Evolutionary conservation across 1,140 invertebrate genomes (phyloP), one percentile per base, ranked within the genome.

Genomic region (Leucophenga varia): DNA sequence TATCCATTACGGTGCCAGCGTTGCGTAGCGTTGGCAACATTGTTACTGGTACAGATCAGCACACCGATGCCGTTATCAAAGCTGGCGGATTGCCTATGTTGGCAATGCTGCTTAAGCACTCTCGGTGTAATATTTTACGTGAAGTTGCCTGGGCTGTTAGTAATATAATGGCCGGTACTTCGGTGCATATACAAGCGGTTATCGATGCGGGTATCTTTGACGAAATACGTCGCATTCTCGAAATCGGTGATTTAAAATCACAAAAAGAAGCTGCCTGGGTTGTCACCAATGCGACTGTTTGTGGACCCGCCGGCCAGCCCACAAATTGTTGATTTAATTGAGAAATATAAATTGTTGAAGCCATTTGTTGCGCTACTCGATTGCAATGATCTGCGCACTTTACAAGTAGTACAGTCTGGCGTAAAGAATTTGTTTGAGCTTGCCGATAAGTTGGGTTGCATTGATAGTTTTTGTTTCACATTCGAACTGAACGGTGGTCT

Each of bases 201-300:
- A 94, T 97, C 49, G 92, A 97, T 78, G 88, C 93, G 39, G 93
- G 93, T 59, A 93, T 97, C 57, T 94, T 97, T 68, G 91, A 92
- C 5, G 81, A 87, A 35, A 78, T 97, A 31, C 93, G 97, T 57
- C 88, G 95, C 43, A 89, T 96, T 53, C 80, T 97, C 56, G 82
- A 82, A 35, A 88, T 88, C 76, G 91, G 90, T 6, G 93, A 97
- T 57, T 95, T 95, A 68, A 96, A 96, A 78, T 95, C 92, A 7
- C 81, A 91, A 53, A 97, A 96, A 80, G 93, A 97, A 79, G 93
- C 91, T 3, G 93, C 92, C 0, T 97, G 94, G 94, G 93, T 93
- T 3, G 93, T 97, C 40, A 95, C 93, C 1, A 97, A 97, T 76
- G 91, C 93, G 0, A 95, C 93, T 1, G 94, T 90, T 49, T 93